Evolutionary conservation across 2,797 vertebrate species (phyloP).

Genomic region (Sibirionetta formosa): DNA sequence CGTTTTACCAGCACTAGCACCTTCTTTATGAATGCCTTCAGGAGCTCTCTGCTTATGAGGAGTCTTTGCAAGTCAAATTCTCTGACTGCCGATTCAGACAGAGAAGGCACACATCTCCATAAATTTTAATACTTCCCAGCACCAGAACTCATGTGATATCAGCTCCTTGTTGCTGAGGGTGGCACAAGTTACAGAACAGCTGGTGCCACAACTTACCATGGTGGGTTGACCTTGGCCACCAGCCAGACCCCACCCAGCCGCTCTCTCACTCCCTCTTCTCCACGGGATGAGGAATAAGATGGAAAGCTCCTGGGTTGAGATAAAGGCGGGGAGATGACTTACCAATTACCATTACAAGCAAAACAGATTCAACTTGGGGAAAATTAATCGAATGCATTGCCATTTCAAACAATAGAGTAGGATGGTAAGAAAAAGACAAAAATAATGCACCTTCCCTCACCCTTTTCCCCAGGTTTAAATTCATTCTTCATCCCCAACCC

Average conservation of each 20-base stretch:
- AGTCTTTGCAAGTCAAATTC: conserved; percentile 32
- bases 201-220: fast-evolving
- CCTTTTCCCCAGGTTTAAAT: neutral
- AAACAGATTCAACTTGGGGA: neutral
- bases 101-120: neutral
- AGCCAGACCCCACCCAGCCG: neutral
- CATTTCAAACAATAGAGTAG: neutral
- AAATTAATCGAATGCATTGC: neutral
- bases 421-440: neutral
- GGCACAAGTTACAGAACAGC: neutral
- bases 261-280: neutral
- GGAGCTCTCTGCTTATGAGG: fast-evolving
- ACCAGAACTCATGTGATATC: neutral
- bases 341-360: neutral
- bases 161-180: neutral
- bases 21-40: neutral
- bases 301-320: neutral
- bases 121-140: neutral
- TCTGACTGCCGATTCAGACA: neutral
- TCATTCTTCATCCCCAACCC: neutral
- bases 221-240: neutral
- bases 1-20: neutral
- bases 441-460: neutral
- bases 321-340: neutral
- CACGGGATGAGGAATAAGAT: neutral